Evolutionary conservation across 2,888 invertebrate genomes (phyloP).

Genomic region (Drosophila villosipedis): DNA sequence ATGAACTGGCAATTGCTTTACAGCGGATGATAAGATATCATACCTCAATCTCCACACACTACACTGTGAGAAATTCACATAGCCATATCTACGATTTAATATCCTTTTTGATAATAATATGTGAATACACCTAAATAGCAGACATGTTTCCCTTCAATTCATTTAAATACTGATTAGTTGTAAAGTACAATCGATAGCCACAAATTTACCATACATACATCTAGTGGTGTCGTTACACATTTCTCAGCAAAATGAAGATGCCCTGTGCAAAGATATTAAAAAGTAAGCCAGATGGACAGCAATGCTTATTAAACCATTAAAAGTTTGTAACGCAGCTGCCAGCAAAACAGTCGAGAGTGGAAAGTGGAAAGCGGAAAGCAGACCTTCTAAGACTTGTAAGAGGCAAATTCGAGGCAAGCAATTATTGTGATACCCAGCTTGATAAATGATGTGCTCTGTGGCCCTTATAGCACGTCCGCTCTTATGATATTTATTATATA

Average conservation of each 20-base stretch:
- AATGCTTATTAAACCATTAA: slow-evolving; percentile 61
- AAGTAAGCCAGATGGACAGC: slow-evolving; percentile 28
- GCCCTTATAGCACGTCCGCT: slow-evolving; percentile 6
- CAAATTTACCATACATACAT: neutral
- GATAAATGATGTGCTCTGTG: slow-evolving; percentile 29
- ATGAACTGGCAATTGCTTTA: slow-evolving; percentile 31
- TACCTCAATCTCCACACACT: slow-evolving; percentile 1
- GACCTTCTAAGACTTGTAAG: neutral
- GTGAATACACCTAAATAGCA: neutral
- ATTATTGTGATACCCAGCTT: slow-evolving; percentile 8
- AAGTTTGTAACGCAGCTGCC: slow-evolving; percentile 41
- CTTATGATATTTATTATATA: slow-evolving; percentile 8
- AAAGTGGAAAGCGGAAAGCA: neutral
- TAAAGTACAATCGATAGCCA: neutral
- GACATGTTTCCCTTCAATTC: neutral
- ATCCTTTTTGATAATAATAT: neutral
- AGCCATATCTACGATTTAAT: neutral
- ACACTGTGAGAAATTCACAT: neutral
- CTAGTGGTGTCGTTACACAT: neutral
- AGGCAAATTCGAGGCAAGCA: slow-evolving; percentile 3
- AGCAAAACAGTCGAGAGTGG: neutral
- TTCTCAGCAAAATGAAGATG: neutral
- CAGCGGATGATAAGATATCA: slow-evolving; percentile 45
- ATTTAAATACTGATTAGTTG: neutral
- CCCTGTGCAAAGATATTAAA: neutral